Evolutionary conservation across 2,113 vertebrate species (phyloP).

Genomic region (Calonectris borealis): DNA sequence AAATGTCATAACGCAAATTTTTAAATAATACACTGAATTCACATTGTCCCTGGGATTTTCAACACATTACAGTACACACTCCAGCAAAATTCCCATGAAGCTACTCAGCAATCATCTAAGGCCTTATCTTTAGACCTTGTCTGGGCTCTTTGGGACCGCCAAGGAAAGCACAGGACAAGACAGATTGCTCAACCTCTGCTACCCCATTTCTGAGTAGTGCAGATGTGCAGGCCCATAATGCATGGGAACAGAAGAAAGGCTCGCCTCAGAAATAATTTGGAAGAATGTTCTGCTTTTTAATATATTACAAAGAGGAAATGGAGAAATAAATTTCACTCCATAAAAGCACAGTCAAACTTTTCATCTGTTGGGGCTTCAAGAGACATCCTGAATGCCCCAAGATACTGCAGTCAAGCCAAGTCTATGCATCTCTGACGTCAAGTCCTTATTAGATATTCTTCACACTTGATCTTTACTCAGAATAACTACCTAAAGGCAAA

Average conservation of each 20-base stretch:
- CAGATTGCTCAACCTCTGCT: background rate
- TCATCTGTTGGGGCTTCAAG: background rate
- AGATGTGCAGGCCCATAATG: background rate
- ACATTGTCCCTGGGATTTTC: conserved; percentile 8
- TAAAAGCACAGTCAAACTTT: background rate
- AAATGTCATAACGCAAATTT: background rate
- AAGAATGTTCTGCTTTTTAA: background rate
- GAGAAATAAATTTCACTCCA: background rate
- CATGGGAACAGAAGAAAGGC: background rate
- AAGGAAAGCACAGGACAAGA: background rate
- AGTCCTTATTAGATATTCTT: background rate
- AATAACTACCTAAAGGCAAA: background rate
- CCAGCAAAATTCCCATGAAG: background rate
- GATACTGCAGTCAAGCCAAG: background rate
- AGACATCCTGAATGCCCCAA: background rate
- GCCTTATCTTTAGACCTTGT: background rate
- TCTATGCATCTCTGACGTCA: background rate
- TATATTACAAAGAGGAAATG: background rate
- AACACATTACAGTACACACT: background rate
- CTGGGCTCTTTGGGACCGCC: background rate
- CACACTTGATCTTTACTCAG: background rate
- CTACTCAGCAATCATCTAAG: background rate
- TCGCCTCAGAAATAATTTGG: background rate
- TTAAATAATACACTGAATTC: background rate
- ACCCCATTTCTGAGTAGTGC: background rate